These are phyloP conservation scores for Paramuricea clavata DNA, from an alignment of 92 coral and sea anemone species.

Conservation along the genomic window DNA sequence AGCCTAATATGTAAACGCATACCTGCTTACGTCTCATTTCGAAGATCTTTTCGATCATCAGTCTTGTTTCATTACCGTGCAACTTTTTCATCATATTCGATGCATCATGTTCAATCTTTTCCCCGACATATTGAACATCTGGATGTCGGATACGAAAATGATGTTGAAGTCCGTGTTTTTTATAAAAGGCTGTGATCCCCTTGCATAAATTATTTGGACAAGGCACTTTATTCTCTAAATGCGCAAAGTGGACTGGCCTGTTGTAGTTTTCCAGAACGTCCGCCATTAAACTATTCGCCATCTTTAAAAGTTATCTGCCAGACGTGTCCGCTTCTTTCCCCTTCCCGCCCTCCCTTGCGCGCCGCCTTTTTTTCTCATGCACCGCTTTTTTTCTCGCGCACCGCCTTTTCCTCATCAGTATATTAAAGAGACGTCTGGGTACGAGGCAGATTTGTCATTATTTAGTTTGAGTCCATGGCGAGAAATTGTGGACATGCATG, in stretches of 20 bases:
- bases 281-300: conserved; percentile 10
- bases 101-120: not conserved
- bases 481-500: no score
- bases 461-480: no score
- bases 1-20: not conserved
- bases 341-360: no score
- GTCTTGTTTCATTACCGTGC: conserved; percentile 15
- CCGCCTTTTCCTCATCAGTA: no score
- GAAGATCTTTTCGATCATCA: not conserved
- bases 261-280: not conserved
- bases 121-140: not conserved
- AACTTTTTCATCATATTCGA: not conserved
- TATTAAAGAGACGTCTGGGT: no score
- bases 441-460: no score
- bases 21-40: conserved; percentile 1
- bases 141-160: not conserved
- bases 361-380: no score
- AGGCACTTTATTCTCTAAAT: conserved; percentile 7
- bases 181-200: not conserved
- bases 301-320: conserved; percentile 16
- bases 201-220: not conserved
- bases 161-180: conserved; percentile 23
- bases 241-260: conserved; percentile 6
- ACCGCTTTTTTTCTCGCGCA: no score
- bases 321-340: not conserved